Evolutionary conservation across 2,888 invertebrate genomes (phyloP).

Genomic region (Scotopteryx bipunctaria): DNA sequence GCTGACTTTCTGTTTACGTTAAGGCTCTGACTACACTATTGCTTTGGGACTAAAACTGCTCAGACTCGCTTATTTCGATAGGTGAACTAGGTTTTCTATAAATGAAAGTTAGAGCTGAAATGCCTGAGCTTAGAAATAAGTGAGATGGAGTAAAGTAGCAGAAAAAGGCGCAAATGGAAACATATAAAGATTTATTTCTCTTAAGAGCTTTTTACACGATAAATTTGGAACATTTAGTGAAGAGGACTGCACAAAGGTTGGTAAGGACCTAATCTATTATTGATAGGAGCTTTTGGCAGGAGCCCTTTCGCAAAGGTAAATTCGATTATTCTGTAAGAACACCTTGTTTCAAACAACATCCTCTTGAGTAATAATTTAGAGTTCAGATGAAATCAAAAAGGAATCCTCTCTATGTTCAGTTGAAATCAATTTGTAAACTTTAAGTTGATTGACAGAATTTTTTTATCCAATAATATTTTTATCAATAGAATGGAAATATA

Average conservation of each 20-base stretch:
- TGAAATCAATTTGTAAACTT: slow-evolving; percentile 5
- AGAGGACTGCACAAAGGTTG: slow-evolving; percentile 52
- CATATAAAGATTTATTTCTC: slow-evolving; percentile 38
- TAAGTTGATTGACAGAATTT: not conserved
- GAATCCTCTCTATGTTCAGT: slow-evolving; percentile 1
- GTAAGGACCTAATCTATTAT: slow-evolving; percentile 61
- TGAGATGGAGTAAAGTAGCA: not conserved
- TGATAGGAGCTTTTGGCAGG: slow-evolving; percentile 52
- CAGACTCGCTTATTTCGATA: too few species aligned
- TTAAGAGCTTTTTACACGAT: slow-evolving; percentile 50
- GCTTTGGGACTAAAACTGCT: too few species aligned
- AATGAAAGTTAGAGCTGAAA: too few species aligned
- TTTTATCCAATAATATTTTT: not conserved
- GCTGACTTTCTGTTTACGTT: too few species aligned
- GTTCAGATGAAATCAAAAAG: slow-evolving; percentile 3
- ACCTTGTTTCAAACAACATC: slow-evolving; percentile 38
- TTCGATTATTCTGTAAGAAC: slow-evolving; percentile 47
- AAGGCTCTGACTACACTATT: too few species aligned
- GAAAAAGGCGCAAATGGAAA: not conserved
- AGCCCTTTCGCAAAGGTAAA: slow-evolving; percentile 45
- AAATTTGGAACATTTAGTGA: slow-evolving; percentile 55
- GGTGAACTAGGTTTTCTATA: too few species aligned
- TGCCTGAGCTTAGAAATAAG: too few species aligned
- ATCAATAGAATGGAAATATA: too few species aligned
- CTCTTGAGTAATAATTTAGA: slow-evolving; percentile 13